Evolutionary conservation across 2,797 vertebrate species (phyloP).

Genomic region (Alcedo atthis): DNA sequence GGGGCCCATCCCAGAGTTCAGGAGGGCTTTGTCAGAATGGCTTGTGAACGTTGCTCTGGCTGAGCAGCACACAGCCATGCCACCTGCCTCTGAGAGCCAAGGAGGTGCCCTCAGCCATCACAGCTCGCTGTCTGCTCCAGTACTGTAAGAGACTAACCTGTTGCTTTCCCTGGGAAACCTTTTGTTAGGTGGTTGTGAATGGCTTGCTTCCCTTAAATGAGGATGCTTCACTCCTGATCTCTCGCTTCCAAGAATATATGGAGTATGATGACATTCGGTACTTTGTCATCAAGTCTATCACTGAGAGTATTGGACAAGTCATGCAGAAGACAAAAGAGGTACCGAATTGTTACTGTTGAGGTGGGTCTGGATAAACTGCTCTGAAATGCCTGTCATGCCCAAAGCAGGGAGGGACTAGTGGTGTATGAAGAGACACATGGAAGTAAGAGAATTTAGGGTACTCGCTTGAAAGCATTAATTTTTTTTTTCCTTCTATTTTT

Average conservation of each 20-base stretch:
- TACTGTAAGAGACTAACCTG: neutral
- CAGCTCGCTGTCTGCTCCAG: neutral
- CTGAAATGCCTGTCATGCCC: accelerated
- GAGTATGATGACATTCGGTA: conserved; percentile 90
- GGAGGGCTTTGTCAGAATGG: neutral
- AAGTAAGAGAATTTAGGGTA: neutral
- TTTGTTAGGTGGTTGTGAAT: conserved; percentile 81
- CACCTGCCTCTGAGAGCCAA: neutral
- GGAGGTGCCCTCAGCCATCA: neutral
- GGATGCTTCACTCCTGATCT: conserved; percentile 85
- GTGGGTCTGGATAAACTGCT: neutral
- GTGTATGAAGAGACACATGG: neutral
- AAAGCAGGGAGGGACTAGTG: neutral
- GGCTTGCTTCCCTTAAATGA: conserved; percentile 79
- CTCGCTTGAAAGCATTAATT: neutral
- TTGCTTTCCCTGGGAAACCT: neutral
- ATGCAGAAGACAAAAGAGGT: conserved; percentile 86
- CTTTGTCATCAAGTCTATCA: conserved; percentile 85
- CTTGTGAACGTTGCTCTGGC: neutral
- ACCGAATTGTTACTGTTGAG: neutral
- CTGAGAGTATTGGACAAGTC: conserved; percentile 72
- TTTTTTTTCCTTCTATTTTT: too few species aligned
- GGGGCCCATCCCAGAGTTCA: neutral
- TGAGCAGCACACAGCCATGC: neutral
- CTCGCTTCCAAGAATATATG: conserved; percentile 89